Evolutionary conservation across 2,888 invertebrate species (phyloP), one percentile per base, ranked within the genome.

Genomic region (Microdon myrmicae): DNA sequence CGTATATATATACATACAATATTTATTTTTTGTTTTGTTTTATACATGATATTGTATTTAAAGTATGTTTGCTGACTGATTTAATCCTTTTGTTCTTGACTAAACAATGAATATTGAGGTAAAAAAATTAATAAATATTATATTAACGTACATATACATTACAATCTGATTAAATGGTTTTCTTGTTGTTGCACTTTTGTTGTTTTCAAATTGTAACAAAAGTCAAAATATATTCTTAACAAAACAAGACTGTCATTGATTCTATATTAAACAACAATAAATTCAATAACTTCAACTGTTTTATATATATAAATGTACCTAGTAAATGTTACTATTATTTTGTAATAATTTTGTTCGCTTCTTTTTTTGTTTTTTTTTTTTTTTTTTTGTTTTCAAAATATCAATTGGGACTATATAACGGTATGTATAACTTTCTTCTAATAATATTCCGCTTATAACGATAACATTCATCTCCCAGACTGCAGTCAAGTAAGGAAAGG

Each of bases 1-100:
- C 73, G 68, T 72, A 68, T 71, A 69, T 67, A 68, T 69, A 68
- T 70, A 68, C 69, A 68, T 72, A 68, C 69, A 67, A 70, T 58
- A 67, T 34, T 45, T 70, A 49, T 68, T 41, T 69, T 28, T 34
- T 29, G 8, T 16, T 26, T 31, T 20, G 25, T 32, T 35, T 55
- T 47, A 56, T 58, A 56, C 47, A 59, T 25, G 25, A 45, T 47
- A 61, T 67, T 55, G 54, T 56, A 58, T 67, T 58, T 51, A 37
- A 59, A 58, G 53, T 39, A 41, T 45, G 47, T 56, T 43, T 45
- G 12, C 41, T 51, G 32, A 45, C 47, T 68, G 34, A 39, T 31
- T 38, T 29, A 41, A 37, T 31, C 34, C 56, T 43, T 28, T 47
- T 47, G 23, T 38, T 9, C 32, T 51, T 64, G 51, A 64, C 56